Evolutionary conservation across 2,113 vertebrate species (phyloP).

Genomic region (Hemibagrus wyckioides): DNA sequence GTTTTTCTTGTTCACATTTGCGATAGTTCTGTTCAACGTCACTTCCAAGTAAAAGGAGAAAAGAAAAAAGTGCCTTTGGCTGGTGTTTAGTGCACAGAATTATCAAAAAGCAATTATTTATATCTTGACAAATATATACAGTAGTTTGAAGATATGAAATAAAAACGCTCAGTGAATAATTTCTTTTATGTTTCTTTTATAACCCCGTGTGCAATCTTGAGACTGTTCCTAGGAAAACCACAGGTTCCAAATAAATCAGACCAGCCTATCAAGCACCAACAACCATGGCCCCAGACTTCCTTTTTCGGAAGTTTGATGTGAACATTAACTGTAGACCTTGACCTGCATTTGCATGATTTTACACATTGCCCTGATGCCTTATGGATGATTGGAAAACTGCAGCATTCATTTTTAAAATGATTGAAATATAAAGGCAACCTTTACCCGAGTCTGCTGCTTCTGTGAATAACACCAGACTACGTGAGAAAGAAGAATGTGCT

Average conservation of each 20-base stretch:
- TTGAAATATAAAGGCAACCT: not conserved
- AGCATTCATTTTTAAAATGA: not conserved
- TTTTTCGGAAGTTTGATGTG: not conserved
- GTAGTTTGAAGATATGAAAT: no score
- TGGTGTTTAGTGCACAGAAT: no score
- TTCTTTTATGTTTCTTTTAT: no score
- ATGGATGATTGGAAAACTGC: not conserved
- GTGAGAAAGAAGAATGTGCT: not conserved
- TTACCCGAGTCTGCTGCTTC: not conserved
- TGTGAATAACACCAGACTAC: not conserved
- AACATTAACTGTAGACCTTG: not conserved
- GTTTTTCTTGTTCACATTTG: no score
- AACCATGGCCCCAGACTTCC: not conserved
- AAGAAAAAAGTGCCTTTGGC: no score
- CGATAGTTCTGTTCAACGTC: no score
- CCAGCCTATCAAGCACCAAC: not conserved
- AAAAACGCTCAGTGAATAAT: no score
- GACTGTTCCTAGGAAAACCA: no score
- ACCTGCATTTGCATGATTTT: not conserved
- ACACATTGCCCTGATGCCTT: not conserved
- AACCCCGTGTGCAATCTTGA: no score
- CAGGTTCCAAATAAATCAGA: not conserved
- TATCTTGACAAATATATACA: no score
- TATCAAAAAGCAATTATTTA: no score
- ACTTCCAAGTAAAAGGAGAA: no score